These are phyloP conservation scores for Megathymus violae DNA, from an alignment of 1,140 invertebrate genomes.

Conservation along the genomic window DNA sequence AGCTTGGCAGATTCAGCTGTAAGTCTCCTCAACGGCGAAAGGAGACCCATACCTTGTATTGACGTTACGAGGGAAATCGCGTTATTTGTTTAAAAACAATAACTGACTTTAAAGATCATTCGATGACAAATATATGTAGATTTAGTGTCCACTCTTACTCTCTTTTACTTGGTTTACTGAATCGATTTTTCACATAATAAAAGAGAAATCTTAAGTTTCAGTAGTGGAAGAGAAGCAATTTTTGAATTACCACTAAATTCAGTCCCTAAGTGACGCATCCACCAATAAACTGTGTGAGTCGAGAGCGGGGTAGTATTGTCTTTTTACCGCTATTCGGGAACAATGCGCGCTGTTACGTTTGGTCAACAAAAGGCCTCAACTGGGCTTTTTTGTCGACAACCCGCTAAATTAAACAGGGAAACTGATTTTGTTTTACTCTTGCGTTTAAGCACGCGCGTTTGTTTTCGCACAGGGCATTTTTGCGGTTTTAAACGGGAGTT, in stretches of 20 bases:
- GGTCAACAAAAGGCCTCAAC: slow-evolving; percentile 73
- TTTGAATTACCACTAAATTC: slow-evolving; percentile 35
- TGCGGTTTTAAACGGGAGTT: slow-evolving; percentile 35
- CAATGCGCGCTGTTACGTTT: slow-evolving; percentile 76
- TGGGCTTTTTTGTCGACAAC: slow-evolving; percentile 71
- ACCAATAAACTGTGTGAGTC: slow-evolving; percentile 63
- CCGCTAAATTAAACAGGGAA: slow-evolving; percentile 78
- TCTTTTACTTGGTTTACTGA: too few relatives aligned
- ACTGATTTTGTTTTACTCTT: slow-evolving; percentile 72
- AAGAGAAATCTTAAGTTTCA: slow-evolving; percentile 24
- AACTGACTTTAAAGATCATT: too few relatives aligned
- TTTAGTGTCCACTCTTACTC: too few relatives aligned
- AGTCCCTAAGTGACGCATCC: slow-evolving; percentile 39
- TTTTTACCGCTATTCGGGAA: slow-evolving; percentile 67
- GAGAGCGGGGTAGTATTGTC: slow-evolving; percentile 61
- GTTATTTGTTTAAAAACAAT: too few relatives aligned
- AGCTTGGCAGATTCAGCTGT: too few relatives aligned
- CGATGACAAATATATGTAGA: too few relatives aligned
- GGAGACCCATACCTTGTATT: too few relatives aligned
- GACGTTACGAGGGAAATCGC: too few relatives aligned
- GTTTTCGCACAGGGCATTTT: slow-evolving; percentile 30
- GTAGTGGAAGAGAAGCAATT: slow-evolving; percentile 30
- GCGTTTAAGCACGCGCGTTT: slow-evolving; percentile 48
- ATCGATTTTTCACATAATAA: too few relatives aligned
- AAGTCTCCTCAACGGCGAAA: too few relatives aligned